A percentile compares a stretch with the other conserved stretches of the same genome.
phyloP scores from a whole-genome alignment of 1,140 invertebrate species.

The Agraylea sexmaculata region DNA sequence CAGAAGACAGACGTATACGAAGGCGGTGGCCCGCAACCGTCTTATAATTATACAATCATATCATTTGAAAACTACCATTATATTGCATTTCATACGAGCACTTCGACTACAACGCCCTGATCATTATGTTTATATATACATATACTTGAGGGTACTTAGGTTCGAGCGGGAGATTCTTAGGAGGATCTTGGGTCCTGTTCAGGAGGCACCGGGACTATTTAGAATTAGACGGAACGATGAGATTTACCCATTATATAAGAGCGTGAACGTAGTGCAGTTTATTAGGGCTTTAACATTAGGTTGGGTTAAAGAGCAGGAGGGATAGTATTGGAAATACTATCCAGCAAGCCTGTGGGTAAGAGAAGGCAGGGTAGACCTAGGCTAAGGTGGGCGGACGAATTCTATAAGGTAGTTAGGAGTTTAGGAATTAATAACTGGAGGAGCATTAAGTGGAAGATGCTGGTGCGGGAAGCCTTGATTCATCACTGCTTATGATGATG shows the following conservation, averaged over 20 bases:
- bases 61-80: constrained; percentile 13
- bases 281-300: too few species aligned
- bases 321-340: too few species aligned
- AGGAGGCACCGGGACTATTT: too few species aligned
- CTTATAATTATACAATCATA: constrained; percentile 11
- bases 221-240: too few species aligned
- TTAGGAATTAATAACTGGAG: not conserved
- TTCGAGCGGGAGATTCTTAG: not conserved
- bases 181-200: too few species aligned
- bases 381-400: constrained; percentile 10
- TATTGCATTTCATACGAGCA: too few species aligned
- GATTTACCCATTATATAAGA: too few species aligned
- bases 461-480: too few species aligned
- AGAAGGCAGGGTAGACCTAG: constrained; percentile 1
- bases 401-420: not conserved
- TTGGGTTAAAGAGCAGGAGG: too few species aligned
- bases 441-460: not conserved
- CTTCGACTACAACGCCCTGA: constrained; percentile 4
- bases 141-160: not conserved
- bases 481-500: too few species aligned
- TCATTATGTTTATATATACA: not conserved
- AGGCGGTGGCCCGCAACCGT: constrained; percentile 5
- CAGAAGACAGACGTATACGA: not conserved
- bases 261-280: too few species aligned
- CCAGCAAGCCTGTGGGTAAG: too few species aligned